Evolutionary conservation across 2,113 vertebrate genomes (phyloP).

Genomic region (Zosterops japonicus): DNA sequence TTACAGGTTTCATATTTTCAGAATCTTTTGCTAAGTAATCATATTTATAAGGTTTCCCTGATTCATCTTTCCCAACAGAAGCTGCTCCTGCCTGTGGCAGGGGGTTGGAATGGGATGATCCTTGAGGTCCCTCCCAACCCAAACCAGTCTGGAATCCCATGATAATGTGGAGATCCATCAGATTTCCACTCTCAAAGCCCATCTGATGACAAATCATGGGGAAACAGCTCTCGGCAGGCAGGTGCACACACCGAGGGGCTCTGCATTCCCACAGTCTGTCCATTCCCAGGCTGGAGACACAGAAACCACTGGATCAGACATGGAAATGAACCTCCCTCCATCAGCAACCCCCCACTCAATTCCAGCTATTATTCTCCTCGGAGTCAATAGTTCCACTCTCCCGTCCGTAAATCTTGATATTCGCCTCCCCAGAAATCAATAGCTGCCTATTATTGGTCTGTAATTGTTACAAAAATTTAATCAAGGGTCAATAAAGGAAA

Average conservation of each 20-base stretch:
- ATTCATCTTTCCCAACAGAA: neutral
- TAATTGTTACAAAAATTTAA: constrained; percentile 67
- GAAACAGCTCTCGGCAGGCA: neutral
- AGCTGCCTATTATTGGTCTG: constrained; percentile 54
- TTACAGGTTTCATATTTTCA: no score
- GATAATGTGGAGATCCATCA: rapidly evolving
- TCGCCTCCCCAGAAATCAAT: constrained; percentile 47
- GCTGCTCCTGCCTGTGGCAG: neutral
- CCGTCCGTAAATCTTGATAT: neutral
- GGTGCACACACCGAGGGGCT: rapidly evolving
- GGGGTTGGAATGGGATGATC: neutral
- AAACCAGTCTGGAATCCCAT: neutral
- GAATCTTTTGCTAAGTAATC: no score
- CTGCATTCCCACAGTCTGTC: rapidly evolving
- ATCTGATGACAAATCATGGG: neutral
- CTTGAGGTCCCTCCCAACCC: neutral
- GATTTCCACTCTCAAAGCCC: neutral
- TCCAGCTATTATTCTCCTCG: neutral
- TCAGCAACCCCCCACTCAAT: neutral
- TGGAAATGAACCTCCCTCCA: neutral
- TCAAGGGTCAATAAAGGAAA: constrained; percentile 57
- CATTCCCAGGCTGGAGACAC: neutral
- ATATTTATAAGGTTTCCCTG: no score
- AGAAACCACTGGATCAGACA: neutral
- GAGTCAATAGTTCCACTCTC: constrained; percentile 46